Percentiles rank a stretch among this genome's conserved stretches.
Evolutionary conservation across 2,888 invertebrate species (phyloP).

Genomic region (Ecdyonurus torrentis): DNA sequence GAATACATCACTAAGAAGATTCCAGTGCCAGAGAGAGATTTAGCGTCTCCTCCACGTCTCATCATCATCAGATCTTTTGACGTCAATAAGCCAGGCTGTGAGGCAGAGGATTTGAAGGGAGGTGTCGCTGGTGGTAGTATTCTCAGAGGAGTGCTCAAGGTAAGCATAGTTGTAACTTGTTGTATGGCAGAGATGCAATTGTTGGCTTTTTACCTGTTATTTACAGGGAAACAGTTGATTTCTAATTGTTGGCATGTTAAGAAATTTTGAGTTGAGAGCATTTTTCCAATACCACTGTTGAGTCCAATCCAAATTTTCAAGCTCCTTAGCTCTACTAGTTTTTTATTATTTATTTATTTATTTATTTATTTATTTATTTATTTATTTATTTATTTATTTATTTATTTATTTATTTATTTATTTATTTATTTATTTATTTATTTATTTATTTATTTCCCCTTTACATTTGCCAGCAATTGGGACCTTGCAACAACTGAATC

Average conservation of each 20-base stretch:
- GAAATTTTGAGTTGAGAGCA: too few species aligned
- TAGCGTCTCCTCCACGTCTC: conserved; percentile 83
- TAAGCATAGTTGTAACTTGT: conserved; percentile 16
- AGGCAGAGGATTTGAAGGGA: conserved; percentile 93
- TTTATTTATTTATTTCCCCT: too few species aligned
- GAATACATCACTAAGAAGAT: conserved; percentile 98
- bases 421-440: too few species aligned
- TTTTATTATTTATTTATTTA: too few species aligned
- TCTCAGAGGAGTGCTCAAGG: conserved; percentile 80
- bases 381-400: too few species aligned
- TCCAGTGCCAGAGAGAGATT: conserved; percentile 89
- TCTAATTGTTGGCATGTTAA: neutral
- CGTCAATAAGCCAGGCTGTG: conserved; percentile 99
- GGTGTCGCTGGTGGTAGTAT: conserved; percentile 99
- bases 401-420: too few species aligned
- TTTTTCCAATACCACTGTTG: too few species aligned
- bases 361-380: too few species aligned
- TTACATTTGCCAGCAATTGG: too few species aligned
- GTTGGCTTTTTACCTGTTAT: neutral
- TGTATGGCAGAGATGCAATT: neutral
- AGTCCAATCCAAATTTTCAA: too few species aligned
- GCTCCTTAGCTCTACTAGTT: too few species aligned
- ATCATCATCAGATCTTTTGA: conserved; percentile 97
- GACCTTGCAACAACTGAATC: too few species aligned
- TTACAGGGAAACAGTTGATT: neutral